Percentiles rank a stretch among this genome's conserved stretches.
phyloP scores from a whole-genome alignment of 1,140 invertebrate genomes.

The Leguminivora glycinivorella region DNA sequence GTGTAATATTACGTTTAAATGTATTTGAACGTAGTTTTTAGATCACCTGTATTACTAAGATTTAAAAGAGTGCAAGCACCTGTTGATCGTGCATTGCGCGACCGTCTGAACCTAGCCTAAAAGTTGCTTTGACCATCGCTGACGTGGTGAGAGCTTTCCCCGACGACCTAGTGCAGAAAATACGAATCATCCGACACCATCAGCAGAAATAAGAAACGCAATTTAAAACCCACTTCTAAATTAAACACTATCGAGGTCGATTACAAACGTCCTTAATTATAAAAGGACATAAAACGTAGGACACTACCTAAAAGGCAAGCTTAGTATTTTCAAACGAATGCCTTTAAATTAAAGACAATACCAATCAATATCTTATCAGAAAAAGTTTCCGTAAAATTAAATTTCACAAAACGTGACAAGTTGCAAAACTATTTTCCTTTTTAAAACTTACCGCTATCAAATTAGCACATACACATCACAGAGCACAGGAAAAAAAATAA shows the following conservation, averaged over 20 bases:
- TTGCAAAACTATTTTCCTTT: constrained; percentile 29
- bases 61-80: neutral
- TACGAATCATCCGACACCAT: neutral
- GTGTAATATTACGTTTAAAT: too few species aligned
- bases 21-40: too few species aligned
- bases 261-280: neutral
- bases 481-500: constrained; percentile 43
- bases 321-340: neutral
- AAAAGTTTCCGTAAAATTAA: constrained; percentile 12
- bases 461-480: constrained; percentile 53
- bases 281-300: constrained; percentile 17
- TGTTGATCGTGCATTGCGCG: neutral
- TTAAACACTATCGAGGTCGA: constrained; percentile 12
- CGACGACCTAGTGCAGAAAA: constrained; percentile 25
- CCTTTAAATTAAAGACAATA: neutral
- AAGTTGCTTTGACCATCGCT: constrained; percentile 22
- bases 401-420: constrained; percentile 24
- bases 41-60: too few species aligned
- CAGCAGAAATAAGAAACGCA: constrained; percentile 9
- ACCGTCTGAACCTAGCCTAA: constrained; percentile 8
- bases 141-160: constrained; percentile 20
- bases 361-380: neutral
- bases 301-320: neutral
- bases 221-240: neutral
- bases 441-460: constrained; percentile 34